Evolutionary conservation across 2,888 invertebrate species (phyloP).

Genomic region (Antheraea yamamai): DNA sequence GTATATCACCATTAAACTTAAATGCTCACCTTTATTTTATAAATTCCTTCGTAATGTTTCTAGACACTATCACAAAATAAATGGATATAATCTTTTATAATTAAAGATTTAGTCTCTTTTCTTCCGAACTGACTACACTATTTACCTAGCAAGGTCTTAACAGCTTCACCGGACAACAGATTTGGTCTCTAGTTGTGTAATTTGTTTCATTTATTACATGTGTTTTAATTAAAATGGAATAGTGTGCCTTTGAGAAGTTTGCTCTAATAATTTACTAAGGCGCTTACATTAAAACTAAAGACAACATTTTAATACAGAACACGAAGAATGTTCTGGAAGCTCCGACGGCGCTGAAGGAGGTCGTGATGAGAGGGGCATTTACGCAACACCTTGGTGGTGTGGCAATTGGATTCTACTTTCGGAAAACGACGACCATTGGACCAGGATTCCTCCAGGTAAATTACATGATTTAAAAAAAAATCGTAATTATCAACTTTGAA

Average conservation of each 20-base stretch:
- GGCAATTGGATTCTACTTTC: conserved; percentile 87
- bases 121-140: too few species aligned
- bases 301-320: conserved; percentile 58
- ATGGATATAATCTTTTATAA: too few species aligned
- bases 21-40: not conserved
- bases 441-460: conserved; percentile 71
- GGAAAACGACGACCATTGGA: conserved; percentile 73
- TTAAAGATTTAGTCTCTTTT: too few species aligned
- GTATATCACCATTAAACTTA: too few species aligned
- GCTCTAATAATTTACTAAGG: conserved; percentile 4
- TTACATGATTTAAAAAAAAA: too few species aligned
- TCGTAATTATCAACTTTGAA: not conserved
- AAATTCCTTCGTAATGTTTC: not conserved
- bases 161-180: too few species aligned
- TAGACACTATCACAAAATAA: not conserved
- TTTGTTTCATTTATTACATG: not conserved
- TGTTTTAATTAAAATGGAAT: not conserved
- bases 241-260: not conserved
- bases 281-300: conserved; percentile 8
- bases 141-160: too few species aligned
- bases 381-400: conserved; percentile 89
- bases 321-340: conserved; percentile 81
- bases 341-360: conserved; percentile 69
- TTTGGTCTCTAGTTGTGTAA: not conserved
- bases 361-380: conserved; percentile 87